Evolutionary conservation across 2,113 vertebrate genomes (phyloP), one percentile per base, ranked within the genome.

Genomic region (Carlito syrichta): DNA sequence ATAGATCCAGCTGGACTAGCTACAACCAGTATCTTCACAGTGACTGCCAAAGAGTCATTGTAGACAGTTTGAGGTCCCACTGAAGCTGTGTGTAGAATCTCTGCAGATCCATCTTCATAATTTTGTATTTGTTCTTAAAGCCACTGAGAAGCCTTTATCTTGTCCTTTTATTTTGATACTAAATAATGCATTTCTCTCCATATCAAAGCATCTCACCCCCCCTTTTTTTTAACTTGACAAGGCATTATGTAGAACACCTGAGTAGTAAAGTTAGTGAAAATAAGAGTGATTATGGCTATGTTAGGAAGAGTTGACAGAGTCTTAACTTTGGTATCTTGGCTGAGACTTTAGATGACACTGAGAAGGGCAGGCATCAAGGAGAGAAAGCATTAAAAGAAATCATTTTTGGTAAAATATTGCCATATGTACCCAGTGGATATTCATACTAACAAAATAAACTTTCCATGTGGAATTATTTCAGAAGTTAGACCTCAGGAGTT

Each of bases 331-430:
- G 96, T 95, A 82, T 86, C 66, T 97, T 96, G 73, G 19, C 89
- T 77, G 81, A 97, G 91, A 97, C 74, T 10, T 89, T 96, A 97
- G 97, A 54, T 96, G 87, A 88, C 56, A 56, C 10, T 62, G 63
- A 6, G 30, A 94, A 20, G 35, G 62, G 22, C 7, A 82, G 40
- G 25, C 32, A 68, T 62, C 38, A 68, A 43, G n/a, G 38, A 40
- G 11, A 93, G 71, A 71, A 96, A 98, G 97, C 91, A 52, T 86
- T 97, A 97, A 88, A 94, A 98, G 93, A 86, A 58, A 96, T 98
- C 97, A 96, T 97, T 98, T 98, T 97, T 92, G 95, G 86, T 95
- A 98, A 98, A 98, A 95, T 96, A 97, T 97, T 98, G 97, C 96
- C 94, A 86, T 93, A 69, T 98, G 86, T 97, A 96, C 16, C 60